Conservation (phyloP, 2,888 invertebrate genomes). For the Dichetophora obliterata region DNA sequence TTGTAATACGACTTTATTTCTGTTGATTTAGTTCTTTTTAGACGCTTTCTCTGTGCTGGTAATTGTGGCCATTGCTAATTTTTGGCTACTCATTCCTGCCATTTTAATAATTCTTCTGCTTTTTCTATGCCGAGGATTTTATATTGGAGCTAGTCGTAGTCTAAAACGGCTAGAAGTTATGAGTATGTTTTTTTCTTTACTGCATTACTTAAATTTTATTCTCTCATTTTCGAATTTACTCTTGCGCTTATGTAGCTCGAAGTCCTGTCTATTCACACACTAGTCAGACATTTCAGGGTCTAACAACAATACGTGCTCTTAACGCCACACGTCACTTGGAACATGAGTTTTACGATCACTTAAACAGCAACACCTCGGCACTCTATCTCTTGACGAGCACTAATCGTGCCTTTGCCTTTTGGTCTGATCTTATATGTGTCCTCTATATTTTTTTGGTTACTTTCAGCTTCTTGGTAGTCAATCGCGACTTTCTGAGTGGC, state of each 20-base stretch:
- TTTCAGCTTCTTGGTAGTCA: constrained; percentile 83
- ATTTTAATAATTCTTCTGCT: constrained; percentile 74
- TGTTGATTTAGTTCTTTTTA: constrained; percentile 58
- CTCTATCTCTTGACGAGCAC: constrained; percentile 85
- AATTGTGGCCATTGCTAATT: constrained; percentile 76
- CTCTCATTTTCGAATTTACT: neutral
- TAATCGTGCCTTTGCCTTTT: constrained; percentile 93
- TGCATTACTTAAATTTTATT: neutral
- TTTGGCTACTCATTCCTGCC: constrained; percentile 75
- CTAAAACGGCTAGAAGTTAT: constrained; percentile 70
- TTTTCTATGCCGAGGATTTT: constrained; percentile 71
- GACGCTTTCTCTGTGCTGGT: constrained; percentile 72
- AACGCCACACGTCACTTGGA: constrained; percentile 75
- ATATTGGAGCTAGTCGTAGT: constrained; percentile 72
- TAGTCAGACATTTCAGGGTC: constrained; percentile 80
- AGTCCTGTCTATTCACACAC: constrained; percentile 85
- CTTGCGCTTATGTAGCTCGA: constrained; percentile 70
- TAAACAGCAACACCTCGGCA: constrained; percentile 79
- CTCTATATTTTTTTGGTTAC: constrained; percentile 88
- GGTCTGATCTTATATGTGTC: constrained; percentile 90
- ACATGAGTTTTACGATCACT: constrained; percentile 75
- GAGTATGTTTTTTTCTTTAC: constrained; percentile 56
- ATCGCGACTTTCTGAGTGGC: constrained; percentile 70
- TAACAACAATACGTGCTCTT: constrained; percentile 83
- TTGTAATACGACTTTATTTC: neutral